Conservation (phyloP, 2,113 vertebrate genomes). For the Symphodus melops region DNA sequence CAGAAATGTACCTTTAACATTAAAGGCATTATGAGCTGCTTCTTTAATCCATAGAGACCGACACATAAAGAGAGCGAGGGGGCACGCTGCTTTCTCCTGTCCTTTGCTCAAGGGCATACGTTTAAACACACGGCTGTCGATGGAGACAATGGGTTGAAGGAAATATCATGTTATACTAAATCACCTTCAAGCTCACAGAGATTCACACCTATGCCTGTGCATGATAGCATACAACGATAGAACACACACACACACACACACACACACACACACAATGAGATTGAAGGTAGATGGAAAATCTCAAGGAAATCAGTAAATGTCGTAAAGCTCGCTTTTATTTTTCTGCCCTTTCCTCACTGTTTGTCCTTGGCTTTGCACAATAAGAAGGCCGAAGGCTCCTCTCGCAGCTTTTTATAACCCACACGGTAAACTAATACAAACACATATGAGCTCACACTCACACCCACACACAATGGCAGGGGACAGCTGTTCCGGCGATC, state of each 20-base stretch:
- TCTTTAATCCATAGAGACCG: slow-evolving; percentile 3
- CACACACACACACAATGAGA: neutral
- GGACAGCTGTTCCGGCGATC: slow-evolving; percentile 77
- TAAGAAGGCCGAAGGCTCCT: slow-evolving; percentile 46
- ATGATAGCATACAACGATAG: neutral
- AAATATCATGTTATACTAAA: slow-evolving; percentile 2
- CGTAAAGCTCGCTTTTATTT: slow-evolving; percentile 18
- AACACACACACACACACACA: slow-evolving; percentile 1
- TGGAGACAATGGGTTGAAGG: slow-evolving; percentile 8
- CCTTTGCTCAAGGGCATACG: slow-evolving; percentile 27
- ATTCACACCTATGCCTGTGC: slow-evolving; percentile 17
- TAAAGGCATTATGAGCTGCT: slow-evolving; percentile 4
- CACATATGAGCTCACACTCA: slow-evolving; percentile 7
- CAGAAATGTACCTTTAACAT: slow-evolving; percentile 36
- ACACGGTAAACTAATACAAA: slow-evolving; percentile 40
- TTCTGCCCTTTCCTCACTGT: slow-evolving; percentile 41
- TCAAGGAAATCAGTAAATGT: slow-evolving; percentile 18
- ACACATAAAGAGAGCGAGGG: neutral
- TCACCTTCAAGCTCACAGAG: slow-evolving; percentile 9
- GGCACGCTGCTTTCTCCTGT: neutral
- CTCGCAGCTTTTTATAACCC: slow-evolving; percentile 52
- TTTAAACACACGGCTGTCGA: slow-evolving; percentile 1
- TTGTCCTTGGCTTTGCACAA: slow-evolving; percentile 65
- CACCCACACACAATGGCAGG: slow-evolving; percentile 34
- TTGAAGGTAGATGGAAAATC: neutral